Base-by-base conservation (phyloP, 2,113 vertebrate species). In the Dissostichus mawsoni region DNA sequence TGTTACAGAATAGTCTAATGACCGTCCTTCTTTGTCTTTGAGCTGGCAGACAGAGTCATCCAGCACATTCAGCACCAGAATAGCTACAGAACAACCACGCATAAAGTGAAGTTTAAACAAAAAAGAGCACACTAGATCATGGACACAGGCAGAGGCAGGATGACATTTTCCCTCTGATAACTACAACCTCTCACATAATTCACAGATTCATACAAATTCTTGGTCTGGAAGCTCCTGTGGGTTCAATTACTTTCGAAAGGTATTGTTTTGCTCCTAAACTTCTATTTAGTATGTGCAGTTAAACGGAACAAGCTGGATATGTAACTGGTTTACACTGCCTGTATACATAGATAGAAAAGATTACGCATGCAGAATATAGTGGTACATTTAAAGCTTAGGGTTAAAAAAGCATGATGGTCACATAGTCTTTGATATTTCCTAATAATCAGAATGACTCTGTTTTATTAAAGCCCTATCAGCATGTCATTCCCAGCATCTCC, bases 11-110 rank as follows among this genome's bases (percentile, higher is more conserved):
- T 86, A 87, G 84, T 91, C 90, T 90, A 93, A 92, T 92, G 92
- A 93, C 91, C 89, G 91, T 92, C 91, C 91, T 93, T 93, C 91
- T 89, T 93, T 93, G 92, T 93, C 92, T 93, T 93, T 93, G 92
- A 93, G 90, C 83, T 48, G 52, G 85, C 89, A 92, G 90, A 92
- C 91, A 85, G 90, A 92, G 89, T 92, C 90, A 92, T 92, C 88
- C 85, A 87, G 90, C 90, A 92, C 88, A 90, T 92, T 91, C 89
- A 90, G 87, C 88, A 91, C 88, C 87, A 92, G 89, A 90, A 92
- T 91, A 92, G 90, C 86, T 80, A 82, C 92, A 88, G 84, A 86
- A 92, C 85, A 88, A 76, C 80, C 81, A 58, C 53, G 58, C 87
- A 92, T 91, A 92, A 92, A 91, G 87, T 86, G 66, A 90, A 90